phyloP scores from a whole-genome alignment of 2,113 vertebrate species.

The Pituophis catenifer region DNA sequence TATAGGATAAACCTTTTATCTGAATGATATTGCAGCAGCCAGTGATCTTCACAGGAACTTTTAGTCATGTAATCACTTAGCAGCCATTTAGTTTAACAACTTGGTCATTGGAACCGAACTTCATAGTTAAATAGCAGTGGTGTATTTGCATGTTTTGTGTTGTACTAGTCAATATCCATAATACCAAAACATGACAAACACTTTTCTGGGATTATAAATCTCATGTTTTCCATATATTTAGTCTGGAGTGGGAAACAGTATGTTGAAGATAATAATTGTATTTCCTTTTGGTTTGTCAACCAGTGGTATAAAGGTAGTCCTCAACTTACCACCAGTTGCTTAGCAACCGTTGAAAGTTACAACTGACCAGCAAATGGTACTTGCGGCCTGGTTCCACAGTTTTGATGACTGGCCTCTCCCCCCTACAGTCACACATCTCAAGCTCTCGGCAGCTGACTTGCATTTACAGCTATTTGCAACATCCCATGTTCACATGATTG shows the following conservation, averaged over 20 bases:
- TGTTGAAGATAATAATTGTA: not conserved
- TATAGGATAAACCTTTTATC: not conserved
- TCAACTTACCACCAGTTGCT: not conserved
- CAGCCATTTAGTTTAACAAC: not conserved
- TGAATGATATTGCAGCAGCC: not conserved
- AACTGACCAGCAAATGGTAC: not conserved
- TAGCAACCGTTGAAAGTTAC: not conserved
- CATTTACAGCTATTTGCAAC: not conserved
- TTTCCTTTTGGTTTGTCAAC: not conserved
- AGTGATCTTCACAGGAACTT: not conserved
- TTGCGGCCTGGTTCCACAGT: not conserved
- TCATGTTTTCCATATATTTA: not conserved
- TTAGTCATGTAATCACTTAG: not conserved
- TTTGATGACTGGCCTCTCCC: not conserved
- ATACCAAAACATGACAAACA: not conserved
- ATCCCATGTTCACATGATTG: not conserved
- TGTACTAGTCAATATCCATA: not conserved
- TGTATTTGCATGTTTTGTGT: not conserved
- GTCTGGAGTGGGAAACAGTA: not conserved
- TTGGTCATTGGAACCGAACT: not conserved
- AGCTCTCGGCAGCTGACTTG: not conserved
- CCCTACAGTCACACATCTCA: no score
- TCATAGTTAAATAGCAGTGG: not conserved
- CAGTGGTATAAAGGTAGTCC: not conserved
- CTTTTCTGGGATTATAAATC: not conserved